Evolutionary conservation across 2,888 invertebrate genomes (phyloP), one percentile per base, ranked within the genome.

Genomic region (Synanthedon formicaeformis): DNA sequence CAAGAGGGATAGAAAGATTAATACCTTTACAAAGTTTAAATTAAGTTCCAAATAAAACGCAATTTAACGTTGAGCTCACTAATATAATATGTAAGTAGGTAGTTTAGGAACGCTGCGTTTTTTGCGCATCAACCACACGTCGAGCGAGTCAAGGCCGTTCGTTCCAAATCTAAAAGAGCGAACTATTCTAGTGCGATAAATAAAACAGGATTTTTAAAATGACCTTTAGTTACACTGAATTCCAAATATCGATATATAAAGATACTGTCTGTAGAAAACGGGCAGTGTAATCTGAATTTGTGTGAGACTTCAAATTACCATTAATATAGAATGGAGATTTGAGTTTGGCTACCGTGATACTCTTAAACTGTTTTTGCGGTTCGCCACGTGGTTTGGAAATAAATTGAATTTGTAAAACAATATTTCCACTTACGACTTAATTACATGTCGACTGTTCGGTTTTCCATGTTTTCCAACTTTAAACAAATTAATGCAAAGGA

Each of bases 91-190:
- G 16, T 16, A 16, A 45, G 12, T 45, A 12, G 8, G 10, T 34
- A 13, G 8, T 13, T 45, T 13, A 45, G 45, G 13, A 45, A 45
- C 18, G 23, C 49, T 49, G 23, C 18, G 49, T 65, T 66, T 68
- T 68, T 66, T 62, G 57, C 55, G 56, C 57, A 52, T 58, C 58
- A 34, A 54, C 57, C 58, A 58, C 60, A 57, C 61, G 62, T 58
- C 59, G 51, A 53, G 51, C 55, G 54, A 71, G 72, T 76, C 78
- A 79, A 80, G 80, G 79, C 61, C 75, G 69, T 66, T 61, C 59
- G 57, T 60, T 57, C 54, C n/a, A 51, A 58, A 57, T 52, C 23
- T 52, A 50, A 53, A 48, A 41, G 52, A 45, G 45, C 45, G 45
- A 13, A 13, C 45, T 45, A 45, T 45, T 45, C 45, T 13, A 45